These are phyloP conservation scores for Philopotamus ludificatus DNA, from an alignment of 1,140 invertebrate species.

Conservation along the genomic window DNA sequence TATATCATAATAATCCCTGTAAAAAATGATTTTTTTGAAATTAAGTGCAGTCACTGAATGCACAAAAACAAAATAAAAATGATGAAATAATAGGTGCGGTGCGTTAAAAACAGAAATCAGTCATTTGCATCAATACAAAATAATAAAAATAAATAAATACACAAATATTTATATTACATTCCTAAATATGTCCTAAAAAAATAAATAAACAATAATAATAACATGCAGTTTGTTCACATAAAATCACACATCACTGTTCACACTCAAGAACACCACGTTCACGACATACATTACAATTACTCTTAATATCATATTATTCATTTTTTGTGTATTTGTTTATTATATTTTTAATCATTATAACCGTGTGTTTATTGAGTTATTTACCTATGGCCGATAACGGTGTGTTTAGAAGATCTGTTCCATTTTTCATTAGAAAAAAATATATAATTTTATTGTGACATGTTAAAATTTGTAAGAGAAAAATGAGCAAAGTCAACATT, in stretches of 20 bases:
- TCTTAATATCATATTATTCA: no score
- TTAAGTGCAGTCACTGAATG: conserved; percentile 58
- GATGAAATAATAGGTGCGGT: conserved; percentile 44
- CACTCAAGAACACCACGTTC: conserved; percentile 7
- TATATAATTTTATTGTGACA: no score
- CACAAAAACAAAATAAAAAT: conserved; percentile 47
- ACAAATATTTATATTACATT: conserved; percentile 25
- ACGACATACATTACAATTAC: no score
- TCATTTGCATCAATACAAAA: conserved; percentile 43
- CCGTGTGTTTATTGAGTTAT: no score
- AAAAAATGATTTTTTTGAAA: conserved; percentile 39
- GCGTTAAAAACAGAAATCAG: conserved; percentile 50
- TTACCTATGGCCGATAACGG: no score
- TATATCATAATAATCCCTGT: conserved; percentile 31
- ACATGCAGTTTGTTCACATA: not conserved
- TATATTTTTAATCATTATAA: no score
- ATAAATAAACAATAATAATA: conserved; percentile 34
- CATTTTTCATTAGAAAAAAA: no score
- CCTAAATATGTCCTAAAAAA: conserved; percentile 20
- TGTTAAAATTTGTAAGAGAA: no score
- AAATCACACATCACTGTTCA: not conserved
- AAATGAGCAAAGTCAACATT: no score
- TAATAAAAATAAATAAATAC: conserved; percentile 17
- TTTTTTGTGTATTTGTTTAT: no score
- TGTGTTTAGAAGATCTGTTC: no score